These are phyloP conservation scores for Plutomurus gul DNA, from an alignment of 1,140 invertebrate genomes.

Conservation along the genomic window DNA sequence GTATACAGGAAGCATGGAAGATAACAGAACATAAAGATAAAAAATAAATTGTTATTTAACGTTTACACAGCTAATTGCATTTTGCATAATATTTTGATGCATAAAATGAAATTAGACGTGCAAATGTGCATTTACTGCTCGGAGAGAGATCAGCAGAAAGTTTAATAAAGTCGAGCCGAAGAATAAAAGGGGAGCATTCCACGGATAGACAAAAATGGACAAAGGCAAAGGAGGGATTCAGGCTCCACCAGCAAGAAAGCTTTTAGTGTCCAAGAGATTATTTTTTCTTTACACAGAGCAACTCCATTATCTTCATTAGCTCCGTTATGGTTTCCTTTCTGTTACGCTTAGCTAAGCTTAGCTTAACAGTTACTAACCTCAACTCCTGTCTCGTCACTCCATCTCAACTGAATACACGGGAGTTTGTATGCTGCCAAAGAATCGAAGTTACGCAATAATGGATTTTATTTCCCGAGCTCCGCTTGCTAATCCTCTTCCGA, in stretches of 20 bases:
- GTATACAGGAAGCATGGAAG: background rate
- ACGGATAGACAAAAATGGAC: background rate
- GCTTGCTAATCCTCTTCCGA: background rate
- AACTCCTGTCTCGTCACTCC: background rate
- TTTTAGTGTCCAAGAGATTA: slow-evolving; percentile 18
- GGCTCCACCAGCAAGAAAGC: slow-evolving; percentile 10
- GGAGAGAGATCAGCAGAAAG: background rate
- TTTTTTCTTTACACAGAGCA: slow-evolving; percentile 21
- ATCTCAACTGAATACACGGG: background rate
- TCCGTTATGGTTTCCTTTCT: slow-evolving; percentile 24
- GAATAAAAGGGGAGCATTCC: background rate
- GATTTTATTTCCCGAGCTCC: background rate
- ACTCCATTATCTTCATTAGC: slow-evolving; percentile 29
- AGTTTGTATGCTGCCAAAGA: background rate
- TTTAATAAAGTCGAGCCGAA: slow-evolving; percentile 9
- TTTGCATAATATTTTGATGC: background rate
- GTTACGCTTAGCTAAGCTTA: slow-evolving; percentile 12
- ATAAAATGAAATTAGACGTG: background rate
- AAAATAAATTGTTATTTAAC: background rate
- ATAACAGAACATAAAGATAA: background rate
- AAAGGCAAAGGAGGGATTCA: too few species aligned
- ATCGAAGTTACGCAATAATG: background rate
- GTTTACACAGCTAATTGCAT: background rate
- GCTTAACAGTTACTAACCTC: background rate
- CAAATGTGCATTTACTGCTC: background rate